Evolutionary conservation across 1,140 invertebrate species (phyloP).

Genomic region (Bombus confusus): DNA sequence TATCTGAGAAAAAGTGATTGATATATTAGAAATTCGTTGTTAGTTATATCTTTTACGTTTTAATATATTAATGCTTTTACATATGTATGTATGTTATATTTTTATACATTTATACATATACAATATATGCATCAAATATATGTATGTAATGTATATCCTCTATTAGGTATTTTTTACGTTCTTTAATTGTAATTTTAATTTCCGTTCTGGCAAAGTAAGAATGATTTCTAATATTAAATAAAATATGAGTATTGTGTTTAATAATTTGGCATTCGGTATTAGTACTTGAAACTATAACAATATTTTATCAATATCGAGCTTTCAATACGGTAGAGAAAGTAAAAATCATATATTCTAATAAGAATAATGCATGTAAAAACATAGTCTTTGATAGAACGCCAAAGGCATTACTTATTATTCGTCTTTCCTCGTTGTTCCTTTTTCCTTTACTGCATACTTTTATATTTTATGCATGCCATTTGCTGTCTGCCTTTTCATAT

Average conservation of each 20-base stretch:
- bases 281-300: too few species aligned
- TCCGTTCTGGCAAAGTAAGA: not conserved
- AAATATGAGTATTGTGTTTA: too few species aligned
- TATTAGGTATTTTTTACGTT: too few species aligned
- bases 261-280: not conserved
- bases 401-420: not conserved
- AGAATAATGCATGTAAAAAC: too few species aligned
- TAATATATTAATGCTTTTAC: not conserved
- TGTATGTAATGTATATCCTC: too few species aligned
- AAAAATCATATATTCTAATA: too few species aligned
- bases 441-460: not conserved
- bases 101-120: too few species aligned
- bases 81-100: not conserved
- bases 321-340: too few species aligned
- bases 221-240: too few species aligned
- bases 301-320: too few species aligned
- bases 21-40: not conserved
- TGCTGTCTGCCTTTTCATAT: not conserved
- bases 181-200: not conserved
- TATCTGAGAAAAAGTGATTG: conserved; percentile 49
- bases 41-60: not conserved
- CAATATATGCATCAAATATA: too few species aligned
- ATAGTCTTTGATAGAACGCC: not conserved
- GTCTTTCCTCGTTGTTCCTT: too few species aligned
- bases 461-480: not conserved